A percentile compares a stretch with the other conserved stretches of the same genome.
These are phyloP conservation scores for Trachemys scripta DNA, from an alignment of 2,113 vertebrate genomes.

Conservation along the genomic window DNA sequence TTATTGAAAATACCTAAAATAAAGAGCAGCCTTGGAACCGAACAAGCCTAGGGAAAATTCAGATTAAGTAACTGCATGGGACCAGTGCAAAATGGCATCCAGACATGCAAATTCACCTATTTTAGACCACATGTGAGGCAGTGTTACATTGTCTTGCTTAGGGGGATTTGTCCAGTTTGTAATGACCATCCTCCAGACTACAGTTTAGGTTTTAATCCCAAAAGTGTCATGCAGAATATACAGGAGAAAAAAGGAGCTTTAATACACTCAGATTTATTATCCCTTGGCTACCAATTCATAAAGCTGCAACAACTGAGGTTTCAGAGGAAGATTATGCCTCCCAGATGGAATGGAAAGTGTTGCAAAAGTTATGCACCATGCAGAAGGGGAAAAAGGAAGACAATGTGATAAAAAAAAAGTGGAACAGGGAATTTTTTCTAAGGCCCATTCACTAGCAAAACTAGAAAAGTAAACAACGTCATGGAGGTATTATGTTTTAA, in stretches of 20 bases:
- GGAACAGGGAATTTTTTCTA: conserved; percentile 46
- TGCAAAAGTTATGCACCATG: conserved; percentile 31
- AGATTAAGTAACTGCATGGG: background rate
- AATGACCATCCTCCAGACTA: background rate
- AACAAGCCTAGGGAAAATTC: background rate
- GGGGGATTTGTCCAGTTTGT: background rate
- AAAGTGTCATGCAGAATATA: background rate
- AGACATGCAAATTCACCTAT: background rate
- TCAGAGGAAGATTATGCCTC: conserved; percentile 18
- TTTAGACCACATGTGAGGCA: background rate
- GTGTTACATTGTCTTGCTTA: background rate
- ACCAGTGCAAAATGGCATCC: background rate
- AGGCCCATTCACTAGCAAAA: conserved; percentile 41
- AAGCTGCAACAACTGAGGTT: background rate
- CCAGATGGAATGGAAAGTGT: conserved; percentile 44
- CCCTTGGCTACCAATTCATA: background rate
- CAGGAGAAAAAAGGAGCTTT: background rate
- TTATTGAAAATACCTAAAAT: accelerated
- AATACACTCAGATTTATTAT: conserved; percentile 14
- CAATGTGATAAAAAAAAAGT: conserved; percentile 15
- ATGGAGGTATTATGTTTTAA: background rate
- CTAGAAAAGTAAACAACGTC: conserved; percentile 10
- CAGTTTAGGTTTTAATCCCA: background rate
- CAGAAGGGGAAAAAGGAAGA: background rate
- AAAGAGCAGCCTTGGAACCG: background rate